These are phyloP conservation scores for Apoderus coryli DNA, from an alignment of 2,888 invertebrate species.

Conservation along the genomic window DNA sequence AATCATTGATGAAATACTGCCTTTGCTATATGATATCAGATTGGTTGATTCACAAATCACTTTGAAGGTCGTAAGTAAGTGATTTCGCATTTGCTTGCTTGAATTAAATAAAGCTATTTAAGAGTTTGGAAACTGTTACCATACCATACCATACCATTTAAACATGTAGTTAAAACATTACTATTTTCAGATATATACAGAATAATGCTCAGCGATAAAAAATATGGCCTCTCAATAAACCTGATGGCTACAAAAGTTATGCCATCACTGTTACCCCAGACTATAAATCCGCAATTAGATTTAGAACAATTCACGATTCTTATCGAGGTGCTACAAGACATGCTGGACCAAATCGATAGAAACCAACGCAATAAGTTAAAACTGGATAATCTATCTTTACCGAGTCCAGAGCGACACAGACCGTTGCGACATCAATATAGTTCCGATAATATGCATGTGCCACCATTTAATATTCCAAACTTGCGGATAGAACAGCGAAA, in stretches of 20 bases:
- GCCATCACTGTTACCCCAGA: slow-evolving; percentile 83
- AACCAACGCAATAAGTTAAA: slow-evolving; percentile 83
- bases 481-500: slow-evolving; percentile 73
- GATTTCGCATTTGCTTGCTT: too few relatives aligned
- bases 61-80: slow-evolving; percentile 87
- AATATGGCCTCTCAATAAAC: slow-evolving; percentile 77
- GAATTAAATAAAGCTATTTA: too few relatives aligned
- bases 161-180: too few relatives aligned
- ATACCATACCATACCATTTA: too few relatives aligned
- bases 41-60: slow-evolving; percentile 81
- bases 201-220: slow-evolving; percentile 77
- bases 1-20: slow-evolving; percentile 81
- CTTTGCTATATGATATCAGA: slow-evolving; percentile 72
- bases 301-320: slow-evolving; percentile 69
- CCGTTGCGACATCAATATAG: slow-evolving; percentile 68
- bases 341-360: slow-evolving; percentile 79
- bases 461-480: slow-evolving; percentile 80
- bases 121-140: too few relatives aligned
- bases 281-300: slow-evolving; percentile 75
- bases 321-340: slow-evolving; percentile 76
- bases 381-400: slow-evolving; percentile 60
- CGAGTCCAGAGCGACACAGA: slow-evolving; percentile 63
- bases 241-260: slow-evolving; percentile 89
- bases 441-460: slow-evolving; percentile 73
- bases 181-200: slow-evolving; percentile 84